A percentile compares a stretch with the other conserved stretches of the same genome.
Conservation (phyloP, 2,797 vertebrate species). For the Cottoperca gobio region DNA sequence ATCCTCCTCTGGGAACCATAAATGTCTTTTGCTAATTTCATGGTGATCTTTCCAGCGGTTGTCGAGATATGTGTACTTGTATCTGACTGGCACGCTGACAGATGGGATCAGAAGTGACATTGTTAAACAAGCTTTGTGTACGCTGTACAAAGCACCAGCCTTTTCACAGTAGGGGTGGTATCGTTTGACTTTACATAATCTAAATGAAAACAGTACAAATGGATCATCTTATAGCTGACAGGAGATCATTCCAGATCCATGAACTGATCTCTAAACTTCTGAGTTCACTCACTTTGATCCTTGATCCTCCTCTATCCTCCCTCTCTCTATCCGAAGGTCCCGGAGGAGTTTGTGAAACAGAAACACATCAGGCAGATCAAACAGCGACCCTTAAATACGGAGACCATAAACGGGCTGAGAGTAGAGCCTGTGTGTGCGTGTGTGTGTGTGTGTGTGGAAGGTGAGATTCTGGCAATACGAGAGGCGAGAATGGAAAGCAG, state of each 20-base stretch:
- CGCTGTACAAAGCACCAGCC: neutral
- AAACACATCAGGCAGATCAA: conserved; percentile 53
- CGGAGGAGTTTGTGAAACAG: conserved; percentile 37
- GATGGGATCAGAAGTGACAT: neutral
- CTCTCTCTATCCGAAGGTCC: conserved; percentile 22
- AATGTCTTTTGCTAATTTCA: neutral
- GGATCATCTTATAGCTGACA: conserved; percentile 25
- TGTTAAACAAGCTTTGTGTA: neutral
- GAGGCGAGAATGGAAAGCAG: neutral
- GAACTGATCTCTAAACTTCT: conserved; percentile 26
- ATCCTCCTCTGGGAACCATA: neutral
- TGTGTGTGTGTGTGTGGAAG: conserved; percentile 2
- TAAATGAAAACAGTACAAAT: conserved; percentile 27
- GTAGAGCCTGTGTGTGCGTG: conserved; percentile 3
- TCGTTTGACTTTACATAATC: conserved; percentile 31
- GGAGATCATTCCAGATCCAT: conserved; percentile 33
- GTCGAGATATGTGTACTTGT: neutral
- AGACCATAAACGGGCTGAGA: conserved; percentile 20
- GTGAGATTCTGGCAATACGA: conserved; percentile 1
- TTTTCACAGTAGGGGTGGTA: neutral
- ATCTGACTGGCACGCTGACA: neutral
- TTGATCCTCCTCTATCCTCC: conserved; percentile 25
- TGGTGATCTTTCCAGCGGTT: neutral
- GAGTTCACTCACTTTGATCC: conserved; percentile 42
- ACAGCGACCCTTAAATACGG: conserved; percentile 16